Conservation (phyloP, 2,888 invertebrate species). For the Drosophila robusta region DNA sequence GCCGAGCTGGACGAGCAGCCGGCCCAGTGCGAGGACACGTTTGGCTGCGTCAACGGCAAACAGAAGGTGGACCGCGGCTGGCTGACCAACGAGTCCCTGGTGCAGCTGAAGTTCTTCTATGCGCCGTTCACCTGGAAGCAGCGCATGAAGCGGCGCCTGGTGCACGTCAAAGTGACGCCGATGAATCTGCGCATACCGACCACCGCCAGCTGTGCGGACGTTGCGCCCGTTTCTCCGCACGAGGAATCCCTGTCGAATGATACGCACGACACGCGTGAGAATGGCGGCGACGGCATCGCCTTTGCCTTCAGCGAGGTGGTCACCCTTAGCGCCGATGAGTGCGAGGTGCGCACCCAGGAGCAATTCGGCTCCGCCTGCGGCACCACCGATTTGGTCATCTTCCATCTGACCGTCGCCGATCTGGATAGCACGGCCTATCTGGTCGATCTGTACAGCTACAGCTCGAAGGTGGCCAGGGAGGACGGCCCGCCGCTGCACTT, state of each 20-base stretch:
- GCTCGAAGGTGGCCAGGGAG: constrained; percentile 87
- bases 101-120: constrained; percentile 93
- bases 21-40: constrained; percentile 86
- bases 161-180: constrained; percentile 91
- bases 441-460: constrained; percentile 93
- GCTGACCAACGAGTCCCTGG: constrained; percentile 92
- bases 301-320: constrained; percentile 88
- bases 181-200: constrained; percentile 87
- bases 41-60: constrained; percentile 87
- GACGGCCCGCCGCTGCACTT: constrained; percentile 92
- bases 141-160: constrained; percentile 88
- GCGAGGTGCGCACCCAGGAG: constrained; percentile 89
- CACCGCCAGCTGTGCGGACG: constrained; percentile 75
- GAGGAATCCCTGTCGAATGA: constrained; percentile 89
- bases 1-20: constrained; percentile 83
- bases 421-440: constrained; percentile 92
- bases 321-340: constrained; percentile 89
- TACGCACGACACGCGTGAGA: constrained; percentile 86
- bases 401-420: constrained; percentile 91
- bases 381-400: constrained; percentile 90
- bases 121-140: constrained; percentile 92
- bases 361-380: constrained; percentile 93
- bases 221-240: constrained; percentile 79
- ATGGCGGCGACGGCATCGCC: constrained; percentile 85
- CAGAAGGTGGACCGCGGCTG: constrained; percentile 91